Percentiles rank a stretch among this genome's conserved stretches.
phyloP scores from a whole-genome alignment of 2,888 invertebrate species.

The Tinea pellionella region DNA sequence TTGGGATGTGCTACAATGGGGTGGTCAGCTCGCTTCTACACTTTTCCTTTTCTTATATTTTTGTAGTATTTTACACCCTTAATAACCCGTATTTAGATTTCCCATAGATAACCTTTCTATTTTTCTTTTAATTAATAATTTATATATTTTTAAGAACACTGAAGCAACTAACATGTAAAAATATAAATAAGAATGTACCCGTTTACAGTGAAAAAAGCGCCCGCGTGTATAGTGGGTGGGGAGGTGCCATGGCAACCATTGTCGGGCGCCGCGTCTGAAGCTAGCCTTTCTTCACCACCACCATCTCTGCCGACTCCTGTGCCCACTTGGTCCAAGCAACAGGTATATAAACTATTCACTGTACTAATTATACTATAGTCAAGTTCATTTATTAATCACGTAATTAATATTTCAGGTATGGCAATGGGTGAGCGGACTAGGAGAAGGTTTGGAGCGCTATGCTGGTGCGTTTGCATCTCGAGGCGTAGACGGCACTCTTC shows the following conservation, averaged over 20 bases:
- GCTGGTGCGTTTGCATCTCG: conserved; percentile 89
- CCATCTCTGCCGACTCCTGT: conserved; percentile 55
- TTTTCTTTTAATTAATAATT: too few species aligned
- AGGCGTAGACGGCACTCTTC: conserved; percentile 87
- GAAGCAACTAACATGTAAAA: too few species aligned
- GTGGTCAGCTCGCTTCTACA: not conserved
- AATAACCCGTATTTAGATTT: too few species aligned
- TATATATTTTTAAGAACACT: too few species aligned
- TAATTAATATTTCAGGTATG: conserved; percentile 77
- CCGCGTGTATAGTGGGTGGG: conserved; percentile 66
- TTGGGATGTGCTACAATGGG: not conserved
- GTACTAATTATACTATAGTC: not conserved
- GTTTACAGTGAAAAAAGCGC: conserved; percentile 64
- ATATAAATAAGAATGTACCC: too few species aligned
- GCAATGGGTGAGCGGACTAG: conserved; percentile 87
- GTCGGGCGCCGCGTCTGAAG: conserved; percentile 56
- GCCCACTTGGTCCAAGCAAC: conserved; percentile 77
- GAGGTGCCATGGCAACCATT: conserved; percentile 70
- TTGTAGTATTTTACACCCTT: not conserved
- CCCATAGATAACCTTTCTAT: too few species aligned
- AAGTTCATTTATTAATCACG: not conserved
- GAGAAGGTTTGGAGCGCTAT: conserved; percentile 89
- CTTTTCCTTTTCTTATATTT: not conserved
- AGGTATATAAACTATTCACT: conserved; percentile 47
- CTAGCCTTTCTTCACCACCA: conserved; percentile 49